Conservation (phyloP, 2,113 vertebrate species). For the Hoplias malabaricus region DNA sequence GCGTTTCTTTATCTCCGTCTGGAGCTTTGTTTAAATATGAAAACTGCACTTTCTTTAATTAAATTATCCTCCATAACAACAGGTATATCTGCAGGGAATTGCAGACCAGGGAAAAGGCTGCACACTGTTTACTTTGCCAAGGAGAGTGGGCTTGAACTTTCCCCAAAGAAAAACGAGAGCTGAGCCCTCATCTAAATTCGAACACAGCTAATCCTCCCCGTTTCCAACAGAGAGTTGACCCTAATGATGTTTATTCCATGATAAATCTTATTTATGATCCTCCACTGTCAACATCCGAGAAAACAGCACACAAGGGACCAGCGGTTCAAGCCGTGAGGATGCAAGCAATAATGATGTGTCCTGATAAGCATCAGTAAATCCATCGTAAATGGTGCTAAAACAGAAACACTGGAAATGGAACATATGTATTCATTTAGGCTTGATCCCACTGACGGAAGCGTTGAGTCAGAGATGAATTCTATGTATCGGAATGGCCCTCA, state of each 20-base stretch:
- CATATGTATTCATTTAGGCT: not conserved
- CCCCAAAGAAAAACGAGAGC: not conserved
- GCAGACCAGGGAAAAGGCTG: constrained; percentile 4
- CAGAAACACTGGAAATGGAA: too few species aligned
- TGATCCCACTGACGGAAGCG: too few species aligned
- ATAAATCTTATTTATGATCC: constrained; percentile 33
- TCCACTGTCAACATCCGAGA: constrained; percentile 18
- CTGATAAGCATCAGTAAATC: constrained; percentile 20
- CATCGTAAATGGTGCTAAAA: not conserved
- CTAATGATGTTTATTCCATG: constrained; percentile 40
- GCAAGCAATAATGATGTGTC: constrained; percentile 30
- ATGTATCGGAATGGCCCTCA: too few species aligned
- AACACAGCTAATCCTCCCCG: not conserved
- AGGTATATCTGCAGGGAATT: constrained; percentile 16
- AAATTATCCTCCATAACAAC: constrained; percentile 38
- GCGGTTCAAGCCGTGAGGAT: constrained; percentile 7
- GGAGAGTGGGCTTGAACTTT: constrained; percentile 1
- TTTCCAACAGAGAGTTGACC: constrained; percentile 38
- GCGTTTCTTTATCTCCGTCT: constrained; percentile 35
- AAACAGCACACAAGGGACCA: constrained; percentile 30
- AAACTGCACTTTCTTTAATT: constrained; percentile 43
- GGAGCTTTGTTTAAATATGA: constrained; percentile 44
- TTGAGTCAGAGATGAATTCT: too few species aligned
- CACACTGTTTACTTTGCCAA: constrained; percentile 7
- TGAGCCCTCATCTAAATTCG: constrained; percentile 6